Conservation (phyloP, 2,113 vertebrate genomes). For the Rafetus swinhoei region DNA sequence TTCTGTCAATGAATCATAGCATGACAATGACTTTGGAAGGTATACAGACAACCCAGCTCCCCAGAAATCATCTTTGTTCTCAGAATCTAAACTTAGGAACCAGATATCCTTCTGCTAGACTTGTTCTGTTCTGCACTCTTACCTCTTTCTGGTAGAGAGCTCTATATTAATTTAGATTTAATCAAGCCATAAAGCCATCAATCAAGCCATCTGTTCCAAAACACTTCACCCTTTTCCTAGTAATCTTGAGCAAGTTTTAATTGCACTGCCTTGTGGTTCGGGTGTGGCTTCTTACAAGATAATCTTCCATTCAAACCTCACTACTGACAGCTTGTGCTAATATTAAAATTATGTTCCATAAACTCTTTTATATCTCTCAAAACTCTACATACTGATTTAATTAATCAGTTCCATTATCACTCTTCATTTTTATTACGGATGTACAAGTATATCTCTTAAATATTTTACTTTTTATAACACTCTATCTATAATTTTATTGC, state of each 20-base stretch:
- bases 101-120: background rate
- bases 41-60: background rate
- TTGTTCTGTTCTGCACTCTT: background rate
- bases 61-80: background rate
- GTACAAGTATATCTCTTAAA: background rate
- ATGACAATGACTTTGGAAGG: background rate
- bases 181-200: background rate
- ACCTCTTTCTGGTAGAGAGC: background rate
- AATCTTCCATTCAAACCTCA: background rate
- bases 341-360: background rate
- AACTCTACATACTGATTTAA: background rate
- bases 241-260: background rate
- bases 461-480: background rate
- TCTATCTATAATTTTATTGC: background rate
- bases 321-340: background rate
- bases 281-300: background rate
- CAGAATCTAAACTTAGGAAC: background rate
- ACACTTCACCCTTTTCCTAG: background rate
- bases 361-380: background rate
- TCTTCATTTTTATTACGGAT: background rate
- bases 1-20: background rate
- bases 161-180: background rate
- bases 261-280: background rate
- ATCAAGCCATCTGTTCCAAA: background rate
- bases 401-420: background rate